Base-by-base conservation (phyloP, 2,797 vertebrate species). In the Percopsis omiscomaycus region DNA sequence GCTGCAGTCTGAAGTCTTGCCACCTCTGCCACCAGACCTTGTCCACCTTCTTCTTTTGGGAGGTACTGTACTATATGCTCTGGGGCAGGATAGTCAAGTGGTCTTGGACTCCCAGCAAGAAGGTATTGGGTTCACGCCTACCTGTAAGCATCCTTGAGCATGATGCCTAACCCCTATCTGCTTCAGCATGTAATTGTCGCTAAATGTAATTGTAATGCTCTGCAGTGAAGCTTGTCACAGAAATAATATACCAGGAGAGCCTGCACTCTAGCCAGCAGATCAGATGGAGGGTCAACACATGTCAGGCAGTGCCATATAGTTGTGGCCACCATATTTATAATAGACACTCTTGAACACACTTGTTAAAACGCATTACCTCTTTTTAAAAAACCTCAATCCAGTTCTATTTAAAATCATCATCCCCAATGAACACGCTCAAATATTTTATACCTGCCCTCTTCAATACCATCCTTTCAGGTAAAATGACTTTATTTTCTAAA, bases 171-270 rank as follows among this genome's bases (percentile, higher is more conserved):
- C 22, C 22, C 22, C 22, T 22, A 22, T 22, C 22, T 22, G 22
- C 22, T 22, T 22, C 22, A 22, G 22, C 22, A 22, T 22, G 22
- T 22, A 22, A 22, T 1, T 22, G 22, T 22, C 22, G 22, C 22
- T 22, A 22, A 22, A 1, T 22, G 22, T 22, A 22, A 22, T 22
- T 22, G 22, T 22, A 22, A 22, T 22, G 22, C 22, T 22, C 1
- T 22, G 22, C 55, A 56, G 6, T 56, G 55, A 14, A 56, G 32
- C 15, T 56, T 42, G 32, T 56, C 55, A 3, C 55, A 55, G 14
- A 55, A 55, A 1, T 12, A 14, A 37, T 32, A 27, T 3, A 3
- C 27, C 3, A 29, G 1, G 3, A n/a, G 29, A 12, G 53, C 28
- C 27, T 29, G 27, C 28, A 29, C 3, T 11, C 13, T 55, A 11